These are phyloP conservation scores for Pimpla rufipes DNA, from an alignment of 2,888 invertebrate species.

Conservation along the genomic window DNA sequence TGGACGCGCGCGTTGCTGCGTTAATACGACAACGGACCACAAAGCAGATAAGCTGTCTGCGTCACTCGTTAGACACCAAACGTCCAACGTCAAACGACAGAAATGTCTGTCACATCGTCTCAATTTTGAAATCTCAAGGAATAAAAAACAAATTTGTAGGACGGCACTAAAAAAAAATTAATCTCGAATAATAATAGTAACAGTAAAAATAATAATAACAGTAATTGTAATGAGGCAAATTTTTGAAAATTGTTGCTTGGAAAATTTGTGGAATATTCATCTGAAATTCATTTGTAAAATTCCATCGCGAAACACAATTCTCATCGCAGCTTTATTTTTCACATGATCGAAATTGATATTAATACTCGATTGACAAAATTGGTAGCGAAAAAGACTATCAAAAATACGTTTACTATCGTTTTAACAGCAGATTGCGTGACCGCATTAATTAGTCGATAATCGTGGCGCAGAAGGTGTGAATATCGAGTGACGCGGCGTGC, in stretches of 20 bases:
- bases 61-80: conserved; percentile 2
- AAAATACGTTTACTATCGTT: background rate
- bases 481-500: conserved; percentile 37
- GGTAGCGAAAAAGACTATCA: no score
- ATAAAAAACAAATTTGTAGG: background rate
- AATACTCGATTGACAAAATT: no score
- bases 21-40: background rate
- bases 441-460: conserved; percentile 53
- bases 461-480: conserved; percentile 42
- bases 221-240: no score
- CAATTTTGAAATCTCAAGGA: background rate
- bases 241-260: no score
- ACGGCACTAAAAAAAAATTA: no score
- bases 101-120: background rate
- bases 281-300: no score
- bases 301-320: no score
- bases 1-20: conserved; percentile 2
- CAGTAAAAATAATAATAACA: no score
- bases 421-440: conserved; percentile 19
- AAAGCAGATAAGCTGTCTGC: background rate
- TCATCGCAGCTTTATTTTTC: no score
- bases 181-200: no score
- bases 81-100: background rate
- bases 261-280: no score
- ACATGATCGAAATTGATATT: no score